Evolutionary conservation across 2,113 vertebrate species (phyloP).

Genomic region (Eurystomus gularis): DNA sequence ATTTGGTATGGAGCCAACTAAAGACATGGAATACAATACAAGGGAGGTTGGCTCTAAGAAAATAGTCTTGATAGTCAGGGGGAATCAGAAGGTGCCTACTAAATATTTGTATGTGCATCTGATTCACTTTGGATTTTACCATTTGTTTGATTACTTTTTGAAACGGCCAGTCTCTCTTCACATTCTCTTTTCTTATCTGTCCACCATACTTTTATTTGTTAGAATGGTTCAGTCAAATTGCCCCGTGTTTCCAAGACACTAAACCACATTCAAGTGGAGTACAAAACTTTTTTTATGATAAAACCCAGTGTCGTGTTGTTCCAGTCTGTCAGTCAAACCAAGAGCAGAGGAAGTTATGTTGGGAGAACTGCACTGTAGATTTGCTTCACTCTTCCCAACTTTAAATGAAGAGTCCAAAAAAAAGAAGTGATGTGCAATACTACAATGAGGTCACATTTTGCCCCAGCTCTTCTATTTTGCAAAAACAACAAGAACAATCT

Average conservation of each 20-base stretch:
- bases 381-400: not conserved
- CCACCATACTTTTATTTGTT: not conserved
- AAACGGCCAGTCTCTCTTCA: not conserved
- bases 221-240: not conserved
- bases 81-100: not conserved
- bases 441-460: not conserved
- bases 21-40: not conserved
- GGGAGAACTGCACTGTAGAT: not conserved
- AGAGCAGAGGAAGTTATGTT: not conserved
- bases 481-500: not conserved
- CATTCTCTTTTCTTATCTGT: not conserved
- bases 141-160: not conserved
- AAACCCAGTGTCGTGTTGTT: not conserved
- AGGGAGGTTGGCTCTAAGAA: not conserved
- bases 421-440: accelerated
- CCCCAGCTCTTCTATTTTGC: not conserved
- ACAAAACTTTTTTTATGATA: not conserved
- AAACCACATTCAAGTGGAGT: not conserved
- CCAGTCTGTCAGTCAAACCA: not conserved
- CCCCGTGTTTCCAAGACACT: not conserved
- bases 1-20: not conserved
- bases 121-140: not conserved
- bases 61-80: not conserved
- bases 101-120: not conserved
- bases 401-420: not conserved